Percentiles rank a stretch among this genome's conserved stretches.
phyloP scores from a whole-genome alignment of 2,888 invertebrate genomes.

The Caenorhabditis angaria region DNA sequence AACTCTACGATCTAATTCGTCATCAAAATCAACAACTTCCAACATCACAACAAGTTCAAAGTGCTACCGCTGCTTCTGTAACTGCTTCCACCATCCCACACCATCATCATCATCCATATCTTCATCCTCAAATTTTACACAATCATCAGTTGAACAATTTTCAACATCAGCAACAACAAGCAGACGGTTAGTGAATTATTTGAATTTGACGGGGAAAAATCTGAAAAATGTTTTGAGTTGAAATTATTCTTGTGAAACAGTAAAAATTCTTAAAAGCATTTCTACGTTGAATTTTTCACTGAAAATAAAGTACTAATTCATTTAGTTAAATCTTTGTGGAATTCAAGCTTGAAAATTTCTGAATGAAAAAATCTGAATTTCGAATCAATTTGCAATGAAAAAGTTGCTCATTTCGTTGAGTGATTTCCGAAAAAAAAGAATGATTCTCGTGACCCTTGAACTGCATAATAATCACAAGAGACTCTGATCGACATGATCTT shows the following conservation, averaged over 20 bases:
- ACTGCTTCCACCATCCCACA: not conserved
- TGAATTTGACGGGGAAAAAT: no score
- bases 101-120: not conserved
- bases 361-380: no score
- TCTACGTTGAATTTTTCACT: no score
- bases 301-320: no score
- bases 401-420: not conserved
- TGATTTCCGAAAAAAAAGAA: not conserved
- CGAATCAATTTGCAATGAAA: no score
- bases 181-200: not conserved
- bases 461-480: not conserved
- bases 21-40: constrained; percentile 17
- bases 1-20: constrained; percentile 31
- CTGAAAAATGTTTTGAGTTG: no score
- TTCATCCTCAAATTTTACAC: constrained; percentile 10
- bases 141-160: constrained; percentile 1
- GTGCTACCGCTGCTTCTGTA: not conserved
- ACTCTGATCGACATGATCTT: no score
- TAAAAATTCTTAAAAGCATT: no score
- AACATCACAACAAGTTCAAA: constrained; percentile 20
- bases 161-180: no score
- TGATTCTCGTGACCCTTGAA: not conserved
- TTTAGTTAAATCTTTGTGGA: no score
- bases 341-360: no score
- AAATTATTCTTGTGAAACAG: no score